A percentile compares a stretch with the other conserved stretches of the same genome.
Conservation (phyloP, 2,113 vertebrate genomes). For the Brachyistius frenatus region DNA sequence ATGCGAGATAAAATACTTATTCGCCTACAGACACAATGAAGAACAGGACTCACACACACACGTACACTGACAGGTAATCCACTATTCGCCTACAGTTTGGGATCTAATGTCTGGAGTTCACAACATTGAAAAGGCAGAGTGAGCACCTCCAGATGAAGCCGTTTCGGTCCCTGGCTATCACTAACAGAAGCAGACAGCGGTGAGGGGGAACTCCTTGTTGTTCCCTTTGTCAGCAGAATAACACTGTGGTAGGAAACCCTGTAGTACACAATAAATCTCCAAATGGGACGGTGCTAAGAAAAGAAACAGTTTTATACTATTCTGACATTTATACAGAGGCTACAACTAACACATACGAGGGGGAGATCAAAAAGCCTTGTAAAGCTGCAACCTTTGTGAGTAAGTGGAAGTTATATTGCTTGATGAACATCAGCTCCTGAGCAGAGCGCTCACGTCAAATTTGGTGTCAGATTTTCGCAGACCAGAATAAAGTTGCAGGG, state of each 20-base stretch:
- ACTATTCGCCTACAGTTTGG: slow-evolving; percentile 35
- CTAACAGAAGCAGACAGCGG: slow-evolving; percentile 39
- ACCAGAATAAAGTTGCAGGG: no score
- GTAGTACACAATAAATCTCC: slow-evolving; percentile 14
- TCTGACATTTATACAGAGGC: not conserved
- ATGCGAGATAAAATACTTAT: slow-evolving; percentile 43
- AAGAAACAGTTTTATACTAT: slow-evolving; percentile 16
- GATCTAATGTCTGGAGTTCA: slow-evolving; percentile 42
- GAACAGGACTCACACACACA: slow-evolving; percentile 21
- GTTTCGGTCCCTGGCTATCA: slow-evolving; percentile 31
- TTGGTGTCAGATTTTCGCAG: no score
- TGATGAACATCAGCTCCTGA: no score
- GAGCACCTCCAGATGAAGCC: slow-evolving; percentile 46
- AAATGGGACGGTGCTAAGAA: not conserved
- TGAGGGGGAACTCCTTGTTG: slow-evolving; percentile 44
- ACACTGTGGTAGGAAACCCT: slow-evolving; percentile 38
- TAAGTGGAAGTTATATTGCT: no score
- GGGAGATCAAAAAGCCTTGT: no score
- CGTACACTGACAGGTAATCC: slow-evolving; percentile 25
- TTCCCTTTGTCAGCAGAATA: slow-evolving; percentile 56
- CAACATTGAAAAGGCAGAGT: slow-evolving; percentile 16
- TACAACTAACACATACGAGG: no score
- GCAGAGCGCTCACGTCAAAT: no score
- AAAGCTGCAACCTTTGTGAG: no score
- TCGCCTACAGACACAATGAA: slow-evolving; percentile 26